Base-by-base conservation (phyloP, 2,797 vertebrate genomes). In the Triplophysa yarkandensis region DNA sequence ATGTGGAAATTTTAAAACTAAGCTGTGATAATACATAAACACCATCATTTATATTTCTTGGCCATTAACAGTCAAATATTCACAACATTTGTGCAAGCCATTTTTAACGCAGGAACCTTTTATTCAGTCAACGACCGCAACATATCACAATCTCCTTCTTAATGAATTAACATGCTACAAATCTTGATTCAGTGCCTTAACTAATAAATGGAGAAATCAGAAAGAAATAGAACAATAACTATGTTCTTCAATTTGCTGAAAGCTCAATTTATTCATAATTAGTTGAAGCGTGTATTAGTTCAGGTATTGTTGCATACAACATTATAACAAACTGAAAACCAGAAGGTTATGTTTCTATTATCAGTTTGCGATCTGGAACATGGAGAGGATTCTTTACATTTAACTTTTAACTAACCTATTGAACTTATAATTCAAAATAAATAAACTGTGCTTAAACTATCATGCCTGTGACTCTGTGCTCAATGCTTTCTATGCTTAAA, bases 71-170 rank as follows among this genome's bases (percentile, higher is more conserved):
- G 9, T 41, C 17, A 44, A 6, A 46, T 13, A 4, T 52, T 4
- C 23, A 25, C 23, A 27, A 28, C 4, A 28, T 58, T 58, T n/a
- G 27, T 2, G 3, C 25, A 30, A 16, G 27, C 25, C 27, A 17
- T 27, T 54, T 54, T 25, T 55, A 17, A 30, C 46, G 21, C 46
- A 3, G n/a, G 19, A 30, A 13, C 28, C 54, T 30, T 30, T 17
- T n/a, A n/a, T 30, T n/a, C 1, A 28, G 25, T 9, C 52, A 55
- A 25, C 28, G 6, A 28, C 25, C 30, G 54, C 54, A 57, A 57
- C 25, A 55, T 28, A 11, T 57, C 27, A 28, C 14, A 55, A 55
- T 28, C 54, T 28, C 54, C 54, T 57, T 57, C 50, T 54, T 13
- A 57, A 14, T 57, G 54, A 57, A 32, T 11, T n/a, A 17, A 32